A percentile compares a stretch with the other conserved stretches of the same genome.
These are phyloP conservation scores for Upupa epops DNA, from an alignment of 2,113 vertebrate species.

Conservation along the genomic window DNA sequence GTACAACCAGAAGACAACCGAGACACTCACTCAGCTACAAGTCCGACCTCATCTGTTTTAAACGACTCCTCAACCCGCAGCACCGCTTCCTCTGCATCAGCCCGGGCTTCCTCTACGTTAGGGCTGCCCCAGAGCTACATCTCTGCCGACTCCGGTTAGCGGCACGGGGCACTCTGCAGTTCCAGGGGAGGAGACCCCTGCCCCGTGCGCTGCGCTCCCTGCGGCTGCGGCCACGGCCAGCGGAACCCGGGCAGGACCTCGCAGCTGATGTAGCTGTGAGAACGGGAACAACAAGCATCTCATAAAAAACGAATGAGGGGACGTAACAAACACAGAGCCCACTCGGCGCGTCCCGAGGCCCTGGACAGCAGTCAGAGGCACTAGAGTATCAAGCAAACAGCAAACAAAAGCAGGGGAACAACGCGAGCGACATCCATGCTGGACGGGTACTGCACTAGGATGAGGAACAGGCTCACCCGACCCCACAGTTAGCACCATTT, in stretches of 20 bases:
- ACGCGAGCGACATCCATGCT: conserved; percentile 48
- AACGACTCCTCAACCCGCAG: neutral
- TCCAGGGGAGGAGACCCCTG: too few species aligned
- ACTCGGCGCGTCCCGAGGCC: neutral
- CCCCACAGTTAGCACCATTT: conserved; percentile 87
- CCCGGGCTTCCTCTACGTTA: neutral
- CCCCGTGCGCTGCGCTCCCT: neutral
- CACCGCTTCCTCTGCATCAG: neutral
- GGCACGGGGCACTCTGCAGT: neutral
- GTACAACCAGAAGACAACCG: too few species aligned
- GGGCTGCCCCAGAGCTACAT: neutral
- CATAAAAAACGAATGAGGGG: fast-evolving
- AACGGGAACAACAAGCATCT: neutral
- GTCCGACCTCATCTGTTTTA: neutral
- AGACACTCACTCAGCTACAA: too few species aligned
- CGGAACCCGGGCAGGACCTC: neutral
- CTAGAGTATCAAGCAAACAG: neutral
- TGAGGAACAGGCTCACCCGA: conserved; percentile 64
- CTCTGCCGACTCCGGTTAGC: neutral
- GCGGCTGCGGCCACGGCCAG: neutral
- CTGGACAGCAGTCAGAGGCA: conserved; percentile 43
- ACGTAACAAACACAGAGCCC: neutral
- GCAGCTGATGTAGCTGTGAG: neutral
- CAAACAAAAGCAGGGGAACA: conserved; percentile 6
- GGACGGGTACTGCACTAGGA: conserved; percentile 47